A percentile compares a stretch with the other conserved stretches of the same genome.
Evolutionary conservation across 2,888 invertebrate species (phyloP).

Genomic region (Eupithecia subfuscata): DNA sequence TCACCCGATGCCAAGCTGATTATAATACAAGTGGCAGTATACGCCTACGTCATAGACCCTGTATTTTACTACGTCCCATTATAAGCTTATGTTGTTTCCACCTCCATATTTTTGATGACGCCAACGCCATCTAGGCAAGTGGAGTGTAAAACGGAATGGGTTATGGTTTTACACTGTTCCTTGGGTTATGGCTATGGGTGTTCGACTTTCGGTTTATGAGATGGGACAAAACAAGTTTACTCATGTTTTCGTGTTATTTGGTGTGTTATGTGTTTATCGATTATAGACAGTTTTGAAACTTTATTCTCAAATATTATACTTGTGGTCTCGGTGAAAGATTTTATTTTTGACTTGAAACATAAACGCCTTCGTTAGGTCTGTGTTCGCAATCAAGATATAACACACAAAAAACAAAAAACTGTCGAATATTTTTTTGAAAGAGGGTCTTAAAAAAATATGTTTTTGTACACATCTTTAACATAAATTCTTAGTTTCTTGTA

Average conservation of each 20-base stretch:
- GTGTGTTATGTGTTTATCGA: background rate
- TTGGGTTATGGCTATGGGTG: background rate
- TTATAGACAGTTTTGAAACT: background rate
- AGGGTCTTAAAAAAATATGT: background rate
- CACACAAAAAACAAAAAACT: no score
- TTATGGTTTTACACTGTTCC: constrained; percentile 8
- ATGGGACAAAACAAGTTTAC: background rate
- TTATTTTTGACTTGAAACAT: background rate
- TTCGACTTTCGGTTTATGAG: background rate
- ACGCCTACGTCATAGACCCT: constrained; percentile 7
- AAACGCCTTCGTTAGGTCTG: background rate
- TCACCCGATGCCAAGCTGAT: constrained; percentile 32
- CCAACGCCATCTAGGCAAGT: constrained; percentile 4
- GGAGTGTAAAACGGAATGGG: constrained; percentile 4
- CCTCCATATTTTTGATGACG: constrained; percentile 2
- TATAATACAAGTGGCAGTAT: constrained; percentile 17
- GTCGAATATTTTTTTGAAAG: no score
- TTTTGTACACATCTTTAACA: background rate
- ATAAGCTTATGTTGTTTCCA: constrained; percentile 3
- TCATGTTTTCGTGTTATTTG: background rate
- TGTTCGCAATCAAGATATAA: background rate
- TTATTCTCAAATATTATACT: background rate
- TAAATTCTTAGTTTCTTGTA: background rate
- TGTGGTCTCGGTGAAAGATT: background rate
- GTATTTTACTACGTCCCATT: constrained; percentile 8